Percentiles rank a stretch among this genome's conserved stretches.
Evolutionary conservation across 2,113 vertebrate species (phyloP).

Genomic region (Elephantulus edwardii): DNA sequence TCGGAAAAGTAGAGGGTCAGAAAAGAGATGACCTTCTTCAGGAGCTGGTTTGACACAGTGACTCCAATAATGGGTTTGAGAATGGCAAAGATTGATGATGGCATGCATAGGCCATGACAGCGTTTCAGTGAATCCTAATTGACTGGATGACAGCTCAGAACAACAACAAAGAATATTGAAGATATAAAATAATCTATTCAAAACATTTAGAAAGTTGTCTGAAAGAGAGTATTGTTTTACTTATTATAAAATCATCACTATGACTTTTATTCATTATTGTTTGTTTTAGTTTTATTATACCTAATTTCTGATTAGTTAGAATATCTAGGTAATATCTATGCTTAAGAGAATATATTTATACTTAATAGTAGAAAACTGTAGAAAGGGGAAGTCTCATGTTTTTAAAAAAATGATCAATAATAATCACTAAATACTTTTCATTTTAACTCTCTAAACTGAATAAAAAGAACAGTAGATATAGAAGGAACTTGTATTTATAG

Average conservation of each 20-base stretch:
- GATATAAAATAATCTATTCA: neutral
- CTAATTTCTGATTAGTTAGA: neutral
- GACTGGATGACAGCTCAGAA: too few relatives aligned
- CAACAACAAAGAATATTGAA: neutral
- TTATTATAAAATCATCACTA: neutral
- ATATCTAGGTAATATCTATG: neutral
- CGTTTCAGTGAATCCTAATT: too few relatives aligned
- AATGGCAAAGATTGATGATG: too few relatives aligned
- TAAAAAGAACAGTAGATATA: neutral
- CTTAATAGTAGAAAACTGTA: neutral
- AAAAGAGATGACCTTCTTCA: too few relatives aligned
- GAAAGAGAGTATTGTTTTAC: neutral
- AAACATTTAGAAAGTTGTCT: neutral
- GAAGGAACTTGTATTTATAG: neutral
- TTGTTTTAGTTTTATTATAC: neutral
- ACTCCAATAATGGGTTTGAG: too few relatives aligned
- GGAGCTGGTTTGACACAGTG: too few relatives aligned
- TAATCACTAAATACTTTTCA: neutral
- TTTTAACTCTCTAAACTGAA: neutral
- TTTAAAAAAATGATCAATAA: neutral
- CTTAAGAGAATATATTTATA: neutral
- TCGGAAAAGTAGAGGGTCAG: too few relatives aligned
- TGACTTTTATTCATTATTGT: neutral
- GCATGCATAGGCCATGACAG: too few relatives aligned
- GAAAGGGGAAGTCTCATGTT: neutral